These are phyloP conservation scores for Caenorhabditis drosophilae DNA, from an alignment of 2,888 invertebrate species.

Conservation along the genomic window DNA sequence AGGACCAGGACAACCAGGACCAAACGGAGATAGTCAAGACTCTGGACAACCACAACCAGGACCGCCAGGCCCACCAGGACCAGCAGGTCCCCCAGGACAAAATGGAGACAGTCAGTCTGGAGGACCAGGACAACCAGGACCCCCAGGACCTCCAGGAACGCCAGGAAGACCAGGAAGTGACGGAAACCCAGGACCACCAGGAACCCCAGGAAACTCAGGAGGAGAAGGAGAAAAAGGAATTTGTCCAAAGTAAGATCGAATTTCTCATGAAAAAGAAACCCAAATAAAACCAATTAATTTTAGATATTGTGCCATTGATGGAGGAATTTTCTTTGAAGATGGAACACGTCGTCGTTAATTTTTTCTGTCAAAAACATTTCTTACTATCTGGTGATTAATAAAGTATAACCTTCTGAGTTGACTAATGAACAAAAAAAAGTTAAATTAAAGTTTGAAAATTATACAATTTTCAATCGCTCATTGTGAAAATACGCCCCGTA, in stretches of 20 bases:
- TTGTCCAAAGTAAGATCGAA: constrained; percentile 47
- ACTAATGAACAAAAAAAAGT: too few species aligned
- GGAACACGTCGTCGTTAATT: constrained; percentile 33
- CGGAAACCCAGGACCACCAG: constrained; percentile 31
- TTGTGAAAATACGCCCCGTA: too few species aligned
- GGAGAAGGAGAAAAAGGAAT: constrained; percentile 41
- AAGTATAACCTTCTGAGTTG: too few species aligned
- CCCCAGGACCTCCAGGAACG: constrained; percentile 38
- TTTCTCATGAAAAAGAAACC: constrained; percentile 17
- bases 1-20: constrained; percentile 36
- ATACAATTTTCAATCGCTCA: too few species aligned
- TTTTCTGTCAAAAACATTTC: too few species aligned
- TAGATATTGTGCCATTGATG: constrained; percentile 44
- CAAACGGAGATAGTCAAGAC: constrained; percentile 24
- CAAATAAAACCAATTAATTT: constrained; percentile 9
- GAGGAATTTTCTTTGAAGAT: constrained; percentile 50
- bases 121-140: constrained; percentile 30
- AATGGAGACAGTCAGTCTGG: constrained; percentile 10
- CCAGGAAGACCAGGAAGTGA: constrained; percentile 30
- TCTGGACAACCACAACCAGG: constrained; percentile 30
- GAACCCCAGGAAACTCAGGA: constrained; percentile 39
- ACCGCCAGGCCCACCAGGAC: constrained; percentile 36
- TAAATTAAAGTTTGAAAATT: too few species aligned
- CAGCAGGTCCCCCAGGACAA: constrained; percentile 51
- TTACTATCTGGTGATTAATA: too few species aligned